Base-by-base conservation (phyloP, 2,888 invertebrate species). In the Zonitis immaculata region DNA sequence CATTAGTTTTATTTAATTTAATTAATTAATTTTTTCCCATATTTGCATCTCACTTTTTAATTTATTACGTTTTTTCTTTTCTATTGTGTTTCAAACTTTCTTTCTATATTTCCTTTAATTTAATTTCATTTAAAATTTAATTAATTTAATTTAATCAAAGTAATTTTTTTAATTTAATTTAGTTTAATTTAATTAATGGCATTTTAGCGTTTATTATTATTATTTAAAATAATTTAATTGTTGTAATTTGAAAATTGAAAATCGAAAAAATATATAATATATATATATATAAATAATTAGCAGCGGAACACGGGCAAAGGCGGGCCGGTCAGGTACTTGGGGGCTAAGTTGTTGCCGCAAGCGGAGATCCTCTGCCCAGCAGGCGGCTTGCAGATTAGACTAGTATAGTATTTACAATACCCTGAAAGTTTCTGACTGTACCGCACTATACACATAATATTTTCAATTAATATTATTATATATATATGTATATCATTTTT, bases 361-460 rank as follows among this genome's bases (percentile, higher is more conserved):
- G 69, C 68, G 67, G 65, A 69, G 65, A 65, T 71, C 66, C 67
- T 67, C 70, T 71, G 70, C 66, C 70, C 72, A 71, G 71, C 73
- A 70, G 32, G 66, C 67, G 68, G 70, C 71, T 72, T 69, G 68
- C 69, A 68, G 70, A 75, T 75, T 75, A 75, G 72, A 76, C 76
- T 76, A 76, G 75, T 76, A 76, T 76, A 76, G 75, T 76, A 76
- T 76, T 71, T 76, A 76, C 75, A 76, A 75, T 75, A 75, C 75
- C 76, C 76, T 75, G 75, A 75, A 75, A 70, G 63, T 73, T 68
- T 66, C 68, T 72, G 68, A 73, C 71, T 72, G 66, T 68, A 66
- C 67, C 69, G 67, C 65, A 63, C 61, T 54, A 54, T 27, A 54
- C 49, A 50, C 47, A 50, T 46, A 32, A 32, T 32, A n/a, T n/a